Evolutionary conservation across 2,888 invertebrate genomes (phyloP).

Genomic region (Blomia tropicalis): DNA sequence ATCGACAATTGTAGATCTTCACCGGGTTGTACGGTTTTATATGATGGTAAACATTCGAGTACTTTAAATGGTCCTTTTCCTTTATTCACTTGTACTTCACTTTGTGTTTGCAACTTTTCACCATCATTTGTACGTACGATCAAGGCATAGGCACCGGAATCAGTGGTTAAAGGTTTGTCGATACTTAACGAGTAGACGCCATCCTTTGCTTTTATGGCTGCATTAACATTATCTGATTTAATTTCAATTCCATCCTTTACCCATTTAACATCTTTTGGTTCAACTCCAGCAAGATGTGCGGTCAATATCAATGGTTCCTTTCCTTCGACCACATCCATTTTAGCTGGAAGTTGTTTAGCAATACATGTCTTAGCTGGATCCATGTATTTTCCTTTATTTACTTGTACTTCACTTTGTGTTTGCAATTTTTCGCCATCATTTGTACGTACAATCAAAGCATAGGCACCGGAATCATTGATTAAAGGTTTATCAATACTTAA

Average conservation of each 20-base stretch:
- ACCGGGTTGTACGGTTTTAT: background rate
- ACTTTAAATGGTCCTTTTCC: background rate
- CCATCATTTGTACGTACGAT: constrained; percentile 51
- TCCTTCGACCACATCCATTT: constrained; percentile 8
- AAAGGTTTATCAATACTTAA: constrained; percentile 36
- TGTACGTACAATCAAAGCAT: constrained; percentile 39
- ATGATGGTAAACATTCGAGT: background rate
- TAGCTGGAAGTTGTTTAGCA: constrained; percentile 1
- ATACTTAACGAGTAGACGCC: constrained; percentile 33
- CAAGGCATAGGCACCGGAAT: constrained; percentile 34
- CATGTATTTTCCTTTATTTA: background rate
- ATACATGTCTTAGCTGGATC: background rate
- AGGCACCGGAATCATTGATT: constrained; percentile 38
- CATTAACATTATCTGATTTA: background rate
- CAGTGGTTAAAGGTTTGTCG: constrained; percentile 39
- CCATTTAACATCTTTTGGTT: constrained; percentile 67
- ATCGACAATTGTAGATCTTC: constrained; percentile 3
- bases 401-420: constrained; percentile 9
- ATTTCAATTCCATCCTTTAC: constrained; percentile 28
- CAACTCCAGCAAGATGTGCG: constrained; percentile 50
- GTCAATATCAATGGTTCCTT: constrained; percentile 16
- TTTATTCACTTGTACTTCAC: background rate
- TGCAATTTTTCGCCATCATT: constrained; percentile 53
- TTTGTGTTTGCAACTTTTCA: constrained; percentile 40
- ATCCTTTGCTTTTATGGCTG: constrained; percentile 22